These are phyloP conservation scores for Drosophila tropicalis DNA, from an alignment of 1,140 invertebrate species.

Conservation along the genomic window DNA sequence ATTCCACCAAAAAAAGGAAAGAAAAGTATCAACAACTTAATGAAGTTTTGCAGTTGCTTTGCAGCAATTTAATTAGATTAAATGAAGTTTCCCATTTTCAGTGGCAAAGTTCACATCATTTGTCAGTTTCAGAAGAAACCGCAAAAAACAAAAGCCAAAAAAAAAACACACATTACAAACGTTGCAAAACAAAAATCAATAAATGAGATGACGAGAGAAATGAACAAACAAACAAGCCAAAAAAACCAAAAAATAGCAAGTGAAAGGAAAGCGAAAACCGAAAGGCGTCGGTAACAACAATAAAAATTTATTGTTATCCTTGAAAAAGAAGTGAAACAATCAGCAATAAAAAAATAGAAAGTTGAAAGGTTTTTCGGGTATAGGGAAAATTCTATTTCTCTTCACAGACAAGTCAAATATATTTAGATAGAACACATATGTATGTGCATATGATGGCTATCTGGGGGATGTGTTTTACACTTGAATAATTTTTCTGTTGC, in stretches of 20 bases:
- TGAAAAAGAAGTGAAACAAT: constrained; percentile 71
- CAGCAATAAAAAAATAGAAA: constrained; percentile 73
- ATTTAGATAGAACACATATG: neutral
- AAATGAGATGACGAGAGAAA: constrained; percentile 35
- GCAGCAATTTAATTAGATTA: constrained; percentile 64
- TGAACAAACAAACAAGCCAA: constrained; percentile 36
- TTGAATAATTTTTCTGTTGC: constrained; percentile 1
- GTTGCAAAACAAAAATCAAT: constrained; percentile 61
- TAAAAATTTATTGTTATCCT: constrained; percentile 81
- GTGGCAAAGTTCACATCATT: constrained; percentile 60
- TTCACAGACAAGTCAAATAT: constrained; percentile 12
- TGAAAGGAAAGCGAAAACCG: constrained; percentile 28
- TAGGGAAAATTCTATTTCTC: constrained; percentile 8
- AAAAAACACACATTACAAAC: constrained; percentile 21
- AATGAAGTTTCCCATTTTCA: constrained; percentile 52
- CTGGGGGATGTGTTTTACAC: constrained; percentile 10
- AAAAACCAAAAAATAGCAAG: constrained; percentile 51
- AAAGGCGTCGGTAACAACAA: constrained; percentile 64
- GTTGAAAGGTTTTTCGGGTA: constrained; percentile 19
- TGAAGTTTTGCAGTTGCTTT: constrained; percentile 57
- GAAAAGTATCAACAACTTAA: constrained; percentile 40
- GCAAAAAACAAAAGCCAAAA: constrained; percentile 31
- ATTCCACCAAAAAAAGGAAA: constrained; percentile 7
- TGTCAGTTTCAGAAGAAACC: constrained; percentile 52
- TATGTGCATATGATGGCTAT: neutral